Conservation (phyloP, 1,140 invertebrate genomes). For the Apocrypta bakeri region DNA sequence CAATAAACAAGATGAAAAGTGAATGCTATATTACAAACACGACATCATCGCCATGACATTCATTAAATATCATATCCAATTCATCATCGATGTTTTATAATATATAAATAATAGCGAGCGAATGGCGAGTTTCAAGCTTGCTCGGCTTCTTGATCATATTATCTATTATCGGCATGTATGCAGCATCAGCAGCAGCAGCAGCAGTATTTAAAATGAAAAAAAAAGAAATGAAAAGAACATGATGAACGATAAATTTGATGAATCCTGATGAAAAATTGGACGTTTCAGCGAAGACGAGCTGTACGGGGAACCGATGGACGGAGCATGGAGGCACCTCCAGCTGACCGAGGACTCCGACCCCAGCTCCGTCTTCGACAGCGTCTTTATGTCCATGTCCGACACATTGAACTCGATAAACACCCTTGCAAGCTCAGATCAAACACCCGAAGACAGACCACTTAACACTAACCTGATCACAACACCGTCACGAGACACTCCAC, state of each 20-base stretch:
- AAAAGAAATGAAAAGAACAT: neutral
- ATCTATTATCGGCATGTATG: neutral
- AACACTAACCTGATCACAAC: slow-evolving; percentile 69
- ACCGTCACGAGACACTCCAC: slow-evolving; percentile 70
- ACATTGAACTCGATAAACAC: slow-evolving; percentile 74
- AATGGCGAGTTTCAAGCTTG: neutral
- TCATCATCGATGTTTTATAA: neutral
- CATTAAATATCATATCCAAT: neutral
- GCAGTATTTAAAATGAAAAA: neutral
- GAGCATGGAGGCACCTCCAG: slow-evolving; percentile 64
- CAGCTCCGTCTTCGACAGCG: slow-evolving; percentile 71
- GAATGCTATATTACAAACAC: too few species aligned
- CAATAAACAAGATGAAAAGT: neutral
- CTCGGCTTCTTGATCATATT: neutral
- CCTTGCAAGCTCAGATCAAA: slow-evolving; percentile 72
- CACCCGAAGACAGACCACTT: slow-evolving; percentile 72
- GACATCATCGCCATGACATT: neutral
- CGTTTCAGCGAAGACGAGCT: slow-evolving; percentile 69
- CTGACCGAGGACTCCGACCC: slow-evolving; percentile 68
- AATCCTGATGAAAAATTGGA: slow-evolving; percentile 52
- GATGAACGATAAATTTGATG: slow-evolving; percentile 46
- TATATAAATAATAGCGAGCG: neutral
- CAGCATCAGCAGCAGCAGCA: neutral
- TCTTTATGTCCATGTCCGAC: slow-evolving; percentile 74
- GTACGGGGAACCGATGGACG: slow-evolving; percentile 59